phyloP scores from a whole-genome alignment of 2,113 vertebrate genomes.

The Oreochromis spilurus region DNA sequence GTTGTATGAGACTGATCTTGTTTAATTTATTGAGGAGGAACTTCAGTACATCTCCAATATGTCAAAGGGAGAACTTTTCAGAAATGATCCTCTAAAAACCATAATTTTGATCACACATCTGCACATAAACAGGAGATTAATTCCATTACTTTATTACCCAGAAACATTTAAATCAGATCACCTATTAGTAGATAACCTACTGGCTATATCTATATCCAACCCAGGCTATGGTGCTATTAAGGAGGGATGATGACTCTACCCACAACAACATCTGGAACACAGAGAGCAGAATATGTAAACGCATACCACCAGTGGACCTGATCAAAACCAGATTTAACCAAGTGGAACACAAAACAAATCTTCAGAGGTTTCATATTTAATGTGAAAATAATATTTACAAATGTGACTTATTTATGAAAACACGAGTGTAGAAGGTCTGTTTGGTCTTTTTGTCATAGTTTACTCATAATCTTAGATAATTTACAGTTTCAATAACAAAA shows the following conservation, averaged over 20 bases:
- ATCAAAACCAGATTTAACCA: neutral
- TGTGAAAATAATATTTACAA: neutral
- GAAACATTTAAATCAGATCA: neutral
- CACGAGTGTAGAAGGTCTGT: neutral
- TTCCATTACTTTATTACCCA: neutral
- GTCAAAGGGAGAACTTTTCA: neutral
- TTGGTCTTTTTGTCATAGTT: neutral
- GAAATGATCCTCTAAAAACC: neutral
- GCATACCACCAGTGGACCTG: neutral
- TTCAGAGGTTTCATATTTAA: neutral
- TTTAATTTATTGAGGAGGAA: neutral
- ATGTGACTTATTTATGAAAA: neutral
- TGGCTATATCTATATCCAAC: neutral
- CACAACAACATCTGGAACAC: neutral
- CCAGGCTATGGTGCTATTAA: neutral
- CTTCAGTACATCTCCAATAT: neutral
- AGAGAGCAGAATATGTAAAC: neutral
- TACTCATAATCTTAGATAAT: neutral
- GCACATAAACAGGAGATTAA: neutral
- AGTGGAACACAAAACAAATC: neutral
- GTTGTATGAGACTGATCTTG: rapidly evolving
- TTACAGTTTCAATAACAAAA: neutral
- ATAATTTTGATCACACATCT: neutral
- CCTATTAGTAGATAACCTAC: neutral
- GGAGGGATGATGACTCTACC: neutral